Evolutionary conservation across 2,888 invertebrate genomes (phyloP).

Genomic region (Vesta saturnalis): DNA sequence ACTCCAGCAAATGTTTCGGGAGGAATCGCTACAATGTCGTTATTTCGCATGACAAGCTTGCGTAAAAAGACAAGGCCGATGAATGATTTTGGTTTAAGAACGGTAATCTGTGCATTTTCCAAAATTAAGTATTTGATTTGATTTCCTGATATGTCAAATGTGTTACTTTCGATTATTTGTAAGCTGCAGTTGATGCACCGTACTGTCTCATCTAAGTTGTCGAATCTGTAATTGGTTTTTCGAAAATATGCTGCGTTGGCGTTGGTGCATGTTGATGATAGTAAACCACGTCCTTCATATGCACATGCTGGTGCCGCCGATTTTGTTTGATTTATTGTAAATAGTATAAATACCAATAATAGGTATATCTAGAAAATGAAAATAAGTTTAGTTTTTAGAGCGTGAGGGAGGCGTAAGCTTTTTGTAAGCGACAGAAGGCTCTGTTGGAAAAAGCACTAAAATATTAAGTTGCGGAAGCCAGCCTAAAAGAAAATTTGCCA

Average conservation of each 20-base stretch:
- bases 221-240: conserved; percentile 56
- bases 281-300: conserved; percentile 59
- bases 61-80: conserved; percentile 57
- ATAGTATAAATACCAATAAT: background rate
- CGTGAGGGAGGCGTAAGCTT: too few relatives aligned
- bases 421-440: too few relatives aligned
- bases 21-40: conserved; percentile 52
- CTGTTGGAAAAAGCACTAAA: too few relatives aligned
- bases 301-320: conserved; percentile 47
- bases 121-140: conserved; percentile 54
- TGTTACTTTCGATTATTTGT: conserved; percentile 50
- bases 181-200: conserved; percentile 55
- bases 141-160: conserved; percentile 59
- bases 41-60: conserved; percentile 51
- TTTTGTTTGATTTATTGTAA: background rate
- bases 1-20: conserved; percentile 56
- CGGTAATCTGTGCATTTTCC: conserved; percentile 49
- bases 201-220: conserved; percentile 58
- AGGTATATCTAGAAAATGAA: background rate
- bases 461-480: too few relatives aligned
- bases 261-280: conserved; percentile 58
- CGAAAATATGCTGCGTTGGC: conserved; percentile 56
- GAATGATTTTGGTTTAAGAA: conserved; percentile 52
- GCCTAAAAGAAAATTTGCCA: too few relatives aligned
- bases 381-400: background rate